phyloP scores from a whole-genome alignment of 2,888 invertebrate species.

The Plutella xylostella region DNA sequence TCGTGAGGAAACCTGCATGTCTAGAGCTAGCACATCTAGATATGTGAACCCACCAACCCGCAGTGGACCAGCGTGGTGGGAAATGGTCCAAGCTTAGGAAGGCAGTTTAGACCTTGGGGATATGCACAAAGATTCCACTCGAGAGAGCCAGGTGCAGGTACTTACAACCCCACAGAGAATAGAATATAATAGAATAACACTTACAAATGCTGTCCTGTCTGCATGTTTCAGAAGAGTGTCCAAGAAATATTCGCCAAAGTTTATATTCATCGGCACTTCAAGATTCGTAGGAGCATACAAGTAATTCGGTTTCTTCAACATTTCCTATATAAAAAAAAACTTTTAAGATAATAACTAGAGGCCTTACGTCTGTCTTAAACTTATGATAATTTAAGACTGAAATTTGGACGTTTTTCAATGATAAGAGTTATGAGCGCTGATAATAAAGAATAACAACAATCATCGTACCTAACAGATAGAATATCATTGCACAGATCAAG shows the following conservation, averaged over 20 bases:
- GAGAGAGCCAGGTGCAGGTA: not conserved
- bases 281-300: slow-evolving; percentile 32
- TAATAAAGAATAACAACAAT: too few relatives aligned
- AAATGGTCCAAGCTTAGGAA: not conserved
- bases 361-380: not conserved
- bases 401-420: too few relatives aligned
- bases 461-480: too few relatives aligned
- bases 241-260: slow-evolving; percentile 39
- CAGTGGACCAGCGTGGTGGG: not conserved
- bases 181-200: not conserved
- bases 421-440: too few relatives aligned
- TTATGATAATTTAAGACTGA: not conserved
- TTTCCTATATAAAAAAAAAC: too few relatives aligned
- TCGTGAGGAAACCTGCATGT: too few relatives aligned
- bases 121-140: not conserved
- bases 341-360: too few relatives aligned
- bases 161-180: not conserved
- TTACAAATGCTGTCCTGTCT: slow-evolving; percentile 17
- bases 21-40: too few relatives aligned
- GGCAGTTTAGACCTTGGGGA: not conserved
- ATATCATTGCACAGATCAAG: too few relatives aligned
- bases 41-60: too few relatives aligned
- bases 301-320: slow-evolving; percentile 42
- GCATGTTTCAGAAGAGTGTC: slow-evolving; percentile 24
- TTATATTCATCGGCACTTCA: slow-evolving; percentile 30